phyloP scores from a whole-genome alignment of 2,797 vertebrate species.

The Acanthurus tractus region DNA sequence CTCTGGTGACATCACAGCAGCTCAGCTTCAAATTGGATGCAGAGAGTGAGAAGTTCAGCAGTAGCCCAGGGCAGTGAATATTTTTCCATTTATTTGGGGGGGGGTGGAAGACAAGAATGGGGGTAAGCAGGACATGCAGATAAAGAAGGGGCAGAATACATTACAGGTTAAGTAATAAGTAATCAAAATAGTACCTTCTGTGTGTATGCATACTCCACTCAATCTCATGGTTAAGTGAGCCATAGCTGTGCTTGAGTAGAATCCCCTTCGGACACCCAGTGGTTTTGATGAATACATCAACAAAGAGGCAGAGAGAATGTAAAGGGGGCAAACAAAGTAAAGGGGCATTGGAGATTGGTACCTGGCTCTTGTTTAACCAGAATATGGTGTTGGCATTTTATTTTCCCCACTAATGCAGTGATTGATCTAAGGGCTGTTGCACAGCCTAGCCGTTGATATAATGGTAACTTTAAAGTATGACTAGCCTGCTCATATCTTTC shows the following conservation, averaged over 20 bases:
- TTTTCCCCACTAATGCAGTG: background rate
- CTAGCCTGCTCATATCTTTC: background rate
- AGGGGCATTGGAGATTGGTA: background rate
- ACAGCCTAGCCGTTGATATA: background rate
- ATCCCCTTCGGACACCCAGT: constrained; percentile 63
- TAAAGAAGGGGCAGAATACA: constrained; percentile 80
- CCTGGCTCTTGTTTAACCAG: constrained; percentile 7
- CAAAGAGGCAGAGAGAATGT: constrained; percentile 17
- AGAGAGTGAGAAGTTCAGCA: constrained; percentile 90
- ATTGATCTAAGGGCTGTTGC: background rate
- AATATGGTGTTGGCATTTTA: background rate
- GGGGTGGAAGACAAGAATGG: constrained; percentile 38
- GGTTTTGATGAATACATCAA: constrained; percentile 52
- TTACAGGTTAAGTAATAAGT: constrained; percentile 90
- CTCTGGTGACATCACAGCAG: constrained; percentile 85
- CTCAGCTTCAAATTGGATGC: constrained; percentile 88
- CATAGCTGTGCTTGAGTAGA: constrained; percentile 57
- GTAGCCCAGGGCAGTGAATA: constrained; percentile 88
- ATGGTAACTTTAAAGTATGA: background rate
- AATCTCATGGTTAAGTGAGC: constrained; percentile 84
- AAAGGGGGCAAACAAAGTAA: constrained; percentile 22
- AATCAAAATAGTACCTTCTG: constrained; percentile 84
- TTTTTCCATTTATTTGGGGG: constrained; percentile 89
- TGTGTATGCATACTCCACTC: constrained; percentile 74
- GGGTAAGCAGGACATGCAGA: constrained; percentile 73